Evolutionary conservation across 2,888 invertebrate species (phyloP).

Genomic region (Pediacus dermestoides): DNA sequence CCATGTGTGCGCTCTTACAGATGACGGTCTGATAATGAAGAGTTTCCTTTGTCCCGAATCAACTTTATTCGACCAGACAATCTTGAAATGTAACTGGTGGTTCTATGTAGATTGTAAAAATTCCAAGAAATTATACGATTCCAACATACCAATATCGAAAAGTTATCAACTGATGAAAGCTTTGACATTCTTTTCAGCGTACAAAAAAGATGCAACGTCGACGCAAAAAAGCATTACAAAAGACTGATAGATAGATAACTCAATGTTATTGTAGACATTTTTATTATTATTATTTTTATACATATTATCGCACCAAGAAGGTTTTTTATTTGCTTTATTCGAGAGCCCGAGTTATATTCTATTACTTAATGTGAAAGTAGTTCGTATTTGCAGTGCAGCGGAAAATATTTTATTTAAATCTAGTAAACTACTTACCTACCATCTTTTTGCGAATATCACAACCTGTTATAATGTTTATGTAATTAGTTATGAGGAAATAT

Average conservation of each 20-base stretch:
- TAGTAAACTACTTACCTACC: neutral
- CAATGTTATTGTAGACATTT: too few species aligned
- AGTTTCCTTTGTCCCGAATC: constrained; percentile 89
- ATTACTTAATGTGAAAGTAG: constrained; percentile 5
- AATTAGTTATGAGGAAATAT: too few species aligned
- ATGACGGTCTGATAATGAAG: constrained; percentile 85
- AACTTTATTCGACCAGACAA: constrained; percentile 86
- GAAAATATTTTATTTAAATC: neutral
- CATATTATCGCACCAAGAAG: too few species aligned
- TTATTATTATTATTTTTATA: too few species aligned
- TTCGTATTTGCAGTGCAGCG: constrained; percentile 2
- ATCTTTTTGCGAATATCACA: constrained; percentile 1
- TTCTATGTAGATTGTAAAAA: constrained; percentile 88
- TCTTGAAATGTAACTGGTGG: constrained; percentile 92
- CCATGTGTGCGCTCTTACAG: constrained; percentile 86
- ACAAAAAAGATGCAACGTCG: constrained; percentile 60
- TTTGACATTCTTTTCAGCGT: constrained; percentile 81
- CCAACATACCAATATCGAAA: constrained; percentile 86
- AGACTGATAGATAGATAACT: constrained; percentile 2
- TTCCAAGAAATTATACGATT: constrained; percentile 76
- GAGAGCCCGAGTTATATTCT: constrained; percentile 1
- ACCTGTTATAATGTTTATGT: too few species aligned
- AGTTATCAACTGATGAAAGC: constrained; percentile 91
- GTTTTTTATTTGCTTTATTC: too few species aligned
- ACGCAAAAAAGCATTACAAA: constrained; percentile 1